Base-by-base conservation (phyloP, 2,113 vertebrate genomes). In the Poeciliopsis prolifica region DNA sequence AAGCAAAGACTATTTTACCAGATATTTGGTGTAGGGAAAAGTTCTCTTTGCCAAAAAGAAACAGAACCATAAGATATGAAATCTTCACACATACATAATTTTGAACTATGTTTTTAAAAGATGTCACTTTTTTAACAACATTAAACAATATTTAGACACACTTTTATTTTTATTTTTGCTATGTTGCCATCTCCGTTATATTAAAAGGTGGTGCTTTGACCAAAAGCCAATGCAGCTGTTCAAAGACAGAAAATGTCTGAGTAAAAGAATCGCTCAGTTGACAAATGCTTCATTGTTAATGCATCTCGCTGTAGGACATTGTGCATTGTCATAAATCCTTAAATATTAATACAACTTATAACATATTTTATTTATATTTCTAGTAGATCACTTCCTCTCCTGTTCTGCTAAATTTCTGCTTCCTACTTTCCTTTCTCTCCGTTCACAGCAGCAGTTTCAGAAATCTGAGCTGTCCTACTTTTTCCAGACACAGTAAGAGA, bases 391-490 rank as follows among this genome's bases (percentile, higher is more conserved):
- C 35, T 72, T 64, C 29, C 33, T 30, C 35, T 28, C 79, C 65
- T 2, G 3, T 81, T 80, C 81, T 86, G 51, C 66, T 79, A 74
- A 42, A 37, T 63, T 70, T 17, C 60, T 77, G 24, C 70, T 68
- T 81, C 74, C 37, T 79, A 51, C 31, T 48, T 79, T 70, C 61
- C n/a, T 75, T 75, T 72, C 68, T 74, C 61, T 42, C 42, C 72
- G 72, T 75, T 83, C 64, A 78, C 80, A 87, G 84, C 80, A 87
- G 83, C 77, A 77, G 87, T 76, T 83, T 84, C 87, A 93, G 93
- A 94, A 93, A 94, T 94, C 72, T 90, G 83, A 93, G 90, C 81
- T 94, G 94, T 93, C 93, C 94, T 94, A 95, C 91, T 95, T 95
- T 95, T 86, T 90, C 90, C 87, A 79, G 65, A 69, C 67, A 44